These are phyloP conservation scores for Leptinotarsa tumamoca DNA, from an alignment of 2,888 invertebrate species.

Conservation along the genomic window DNA sequence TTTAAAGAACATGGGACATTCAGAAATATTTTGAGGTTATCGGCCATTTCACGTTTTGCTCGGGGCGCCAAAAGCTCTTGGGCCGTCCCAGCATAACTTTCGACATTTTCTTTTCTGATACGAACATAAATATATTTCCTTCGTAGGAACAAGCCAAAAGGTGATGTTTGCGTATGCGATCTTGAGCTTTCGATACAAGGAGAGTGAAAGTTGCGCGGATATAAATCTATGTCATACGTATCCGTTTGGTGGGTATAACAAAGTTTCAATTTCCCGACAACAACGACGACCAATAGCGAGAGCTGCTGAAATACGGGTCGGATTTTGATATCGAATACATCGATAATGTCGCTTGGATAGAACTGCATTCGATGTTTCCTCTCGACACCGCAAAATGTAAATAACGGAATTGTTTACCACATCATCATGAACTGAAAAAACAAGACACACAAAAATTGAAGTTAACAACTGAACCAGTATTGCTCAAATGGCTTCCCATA, in stretches of 20 bases:
- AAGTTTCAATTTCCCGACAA: constrained; percentile 63
- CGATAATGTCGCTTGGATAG: constrained; percentile 2
- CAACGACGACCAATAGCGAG: constrained; percentile 15
- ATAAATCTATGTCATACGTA: constrained; percentile 64
- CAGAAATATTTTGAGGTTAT: too few species aligned
- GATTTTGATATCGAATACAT: constrained; percentile 11
- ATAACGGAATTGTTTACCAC: not conserved
- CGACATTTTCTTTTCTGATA: constrained; percentile 33
- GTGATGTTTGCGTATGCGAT: constrained; percentile 21
- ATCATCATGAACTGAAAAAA: not conserved
- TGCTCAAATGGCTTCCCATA: too few species aligned
- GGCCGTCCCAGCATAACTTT: constrained; percentile 20
- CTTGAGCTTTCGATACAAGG: constrained; percentile 30
- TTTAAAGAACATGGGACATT: too few species aligned
- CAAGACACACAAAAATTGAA: not conserved
- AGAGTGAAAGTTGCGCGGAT: constrained; percentile 46
- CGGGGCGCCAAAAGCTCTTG: too few species aligned
- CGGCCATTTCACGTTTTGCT: too few species aligned
- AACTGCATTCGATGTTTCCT: constrained; percentile 2
- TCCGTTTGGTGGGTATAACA: constrained; percentile 50
- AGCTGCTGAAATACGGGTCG: constrained; percentile 9
- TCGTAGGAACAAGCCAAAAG: constrained; percentile 23
- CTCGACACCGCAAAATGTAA: constrained; percentile 3
- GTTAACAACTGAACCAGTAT: not conserved
- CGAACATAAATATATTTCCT: constrained; percentile 20